These are phyloP conservation scores for Myotis findleyi DNA, from an alignment of 2,797 vertebrate genomes.

Conservation along the genomic window DNA sequence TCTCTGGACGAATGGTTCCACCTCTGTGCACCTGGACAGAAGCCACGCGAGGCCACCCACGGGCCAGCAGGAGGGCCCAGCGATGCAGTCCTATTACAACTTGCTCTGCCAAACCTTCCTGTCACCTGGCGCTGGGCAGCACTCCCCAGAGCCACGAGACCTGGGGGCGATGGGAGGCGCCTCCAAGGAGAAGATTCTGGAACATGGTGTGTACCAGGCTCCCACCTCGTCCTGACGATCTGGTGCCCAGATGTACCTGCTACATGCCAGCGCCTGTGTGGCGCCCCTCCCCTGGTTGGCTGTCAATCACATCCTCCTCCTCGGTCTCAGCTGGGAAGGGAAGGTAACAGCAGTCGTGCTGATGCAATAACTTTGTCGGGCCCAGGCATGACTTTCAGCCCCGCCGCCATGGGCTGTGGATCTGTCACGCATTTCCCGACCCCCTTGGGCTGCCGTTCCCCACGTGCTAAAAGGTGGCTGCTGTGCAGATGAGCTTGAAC, in stretches of 20 bases:
- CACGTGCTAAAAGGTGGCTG: background rate
- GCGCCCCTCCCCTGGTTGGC: background rate
- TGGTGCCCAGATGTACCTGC: background rate
- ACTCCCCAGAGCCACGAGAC: fast-evolving
- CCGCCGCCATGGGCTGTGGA: background rate
- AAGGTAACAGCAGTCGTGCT: background rate
- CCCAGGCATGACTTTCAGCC: background rate
- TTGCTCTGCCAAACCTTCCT: background rate
- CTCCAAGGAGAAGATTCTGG: fast-evolving
- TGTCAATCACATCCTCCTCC: background rate
- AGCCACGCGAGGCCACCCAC: background rate
- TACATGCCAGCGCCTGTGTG: fast-evolving
- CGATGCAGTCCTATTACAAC: background rate
- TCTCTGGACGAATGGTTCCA: background rate
- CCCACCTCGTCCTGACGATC: fast-evolving
- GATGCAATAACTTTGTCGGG: fast-evolving
- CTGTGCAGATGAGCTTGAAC: background rate
- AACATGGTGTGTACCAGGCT: fast-evolving
- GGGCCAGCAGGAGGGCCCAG: background rate
- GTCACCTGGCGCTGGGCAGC: background rate
- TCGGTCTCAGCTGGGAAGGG: background rate
- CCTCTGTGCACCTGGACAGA: background rate
- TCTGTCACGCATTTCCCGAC: too few relatives aligned
- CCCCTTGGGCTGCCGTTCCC: background rate
- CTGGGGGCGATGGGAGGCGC: background rate